phyloP scores from a whole-genome alignment of 2,888 invertebrate species.

The Gari tellinella region DNA sequence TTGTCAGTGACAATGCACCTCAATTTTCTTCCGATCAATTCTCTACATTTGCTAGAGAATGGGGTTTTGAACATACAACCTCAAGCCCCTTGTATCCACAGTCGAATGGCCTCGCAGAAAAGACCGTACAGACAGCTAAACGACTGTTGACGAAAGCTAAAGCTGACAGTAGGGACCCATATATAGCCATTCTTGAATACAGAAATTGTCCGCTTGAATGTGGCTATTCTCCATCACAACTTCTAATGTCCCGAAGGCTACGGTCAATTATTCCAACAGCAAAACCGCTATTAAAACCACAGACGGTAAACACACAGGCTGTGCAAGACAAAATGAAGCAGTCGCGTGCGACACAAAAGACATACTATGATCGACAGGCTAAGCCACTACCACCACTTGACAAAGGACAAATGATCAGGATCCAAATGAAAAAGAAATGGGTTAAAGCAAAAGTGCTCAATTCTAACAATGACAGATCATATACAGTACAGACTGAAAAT shows the following conservation, averaged over 20 bases:
- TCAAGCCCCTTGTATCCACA: constrained; percentile 44
- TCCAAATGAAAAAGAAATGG: no score
- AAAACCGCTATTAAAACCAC: no score
- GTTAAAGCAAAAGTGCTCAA: no score
- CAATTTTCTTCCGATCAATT: constrained; percentile 33
- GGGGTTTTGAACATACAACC: constrained; percentile 46
- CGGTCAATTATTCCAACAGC: no score
- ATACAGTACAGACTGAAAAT: no score
- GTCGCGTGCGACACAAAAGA: no score
- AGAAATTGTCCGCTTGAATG: constrained; percentile 30
- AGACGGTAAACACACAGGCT: no score
- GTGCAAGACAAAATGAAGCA: no score
- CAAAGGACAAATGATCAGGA: no score
- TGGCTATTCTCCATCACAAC: constrained; percentile 39
- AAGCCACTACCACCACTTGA: no score
- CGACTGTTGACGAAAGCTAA: constrained; percentile 41
- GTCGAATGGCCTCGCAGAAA: constrained; percentile 57
- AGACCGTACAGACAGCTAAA: not conserved
- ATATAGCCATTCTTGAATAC: constrained; percentile 43
- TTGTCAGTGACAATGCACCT: constrained; percentile 53
- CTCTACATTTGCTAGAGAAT: constrained; percentile 34
- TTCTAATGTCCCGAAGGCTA: not conserved
- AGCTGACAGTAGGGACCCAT: constrained; percentile 29
- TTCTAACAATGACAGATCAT: no score
- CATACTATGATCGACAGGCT: no score